These are phyloP conservation scores for Chauna torquata DNA, from an alignment of 2,113 vertebrate species.

Conservation along the genomic window DNA sequence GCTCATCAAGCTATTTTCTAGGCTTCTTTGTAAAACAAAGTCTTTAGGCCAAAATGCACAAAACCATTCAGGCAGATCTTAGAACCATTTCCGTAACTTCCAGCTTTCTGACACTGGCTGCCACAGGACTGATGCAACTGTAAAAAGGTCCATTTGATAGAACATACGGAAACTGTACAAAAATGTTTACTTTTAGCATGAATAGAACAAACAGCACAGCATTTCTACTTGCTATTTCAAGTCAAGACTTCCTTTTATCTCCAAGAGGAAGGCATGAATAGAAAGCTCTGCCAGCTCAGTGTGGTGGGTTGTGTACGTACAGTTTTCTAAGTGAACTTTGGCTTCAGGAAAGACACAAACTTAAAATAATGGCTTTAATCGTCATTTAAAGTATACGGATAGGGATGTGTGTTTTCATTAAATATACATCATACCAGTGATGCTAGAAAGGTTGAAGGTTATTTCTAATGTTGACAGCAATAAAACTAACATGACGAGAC, in stretches of 20 bases:
- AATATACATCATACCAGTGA: slow-evolving; percentile 78
- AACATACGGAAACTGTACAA: slow-evolving; percentile 68
- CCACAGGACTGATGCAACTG: slow-evolving; percentile 42
- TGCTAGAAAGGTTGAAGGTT: slow-evolving; percentile 67
- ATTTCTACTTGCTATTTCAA: slow-evolving; percentile 61
- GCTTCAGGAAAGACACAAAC: slow-evolving; percentile 79
- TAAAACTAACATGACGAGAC: slow-evolving; percentile 73
- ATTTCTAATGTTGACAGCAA: slow-evolving; percentile 70
- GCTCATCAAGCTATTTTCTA: slow-evolving; percentile 49
- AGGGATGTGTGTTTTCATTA: slow-evolving; percentile 76
- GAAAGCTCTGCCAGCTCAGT: background rate
- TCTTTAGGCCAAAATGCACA: slow-evolving; percentile 66
- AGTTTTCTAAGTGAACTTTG: slow-evolving; percentile 70
- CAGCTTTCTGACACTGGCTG: slow-evolving; percentile 56
- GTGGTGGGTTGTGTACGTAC: background rate
- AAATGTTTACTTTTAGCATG: slow-evolving; percentile 46
- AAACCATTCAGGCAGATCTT: slow-evolving; percentile 23
- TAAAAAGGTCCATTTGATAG: slow-evolving; percentile 29
- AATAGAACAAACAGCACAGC: slow-evolving; percentile 56
- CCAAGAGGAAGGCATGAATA: background rate
- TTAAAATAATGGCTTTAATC: slow-evolving; percentile 84
- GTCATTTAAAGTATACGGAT: slow-evolving; percentile 65
- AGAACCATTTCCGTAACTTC: slow-evolving; percentile 58
- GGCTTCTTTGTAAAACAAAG: slow-evolving; percentile 67
- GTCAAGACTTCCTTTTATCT: slow-evolving; percentile 63